These are phyloP conservation scores for Sardinella longiceps DNA, from an alignment of 2,797 vertebrate species.

Conservation along the genomic window DNA sequence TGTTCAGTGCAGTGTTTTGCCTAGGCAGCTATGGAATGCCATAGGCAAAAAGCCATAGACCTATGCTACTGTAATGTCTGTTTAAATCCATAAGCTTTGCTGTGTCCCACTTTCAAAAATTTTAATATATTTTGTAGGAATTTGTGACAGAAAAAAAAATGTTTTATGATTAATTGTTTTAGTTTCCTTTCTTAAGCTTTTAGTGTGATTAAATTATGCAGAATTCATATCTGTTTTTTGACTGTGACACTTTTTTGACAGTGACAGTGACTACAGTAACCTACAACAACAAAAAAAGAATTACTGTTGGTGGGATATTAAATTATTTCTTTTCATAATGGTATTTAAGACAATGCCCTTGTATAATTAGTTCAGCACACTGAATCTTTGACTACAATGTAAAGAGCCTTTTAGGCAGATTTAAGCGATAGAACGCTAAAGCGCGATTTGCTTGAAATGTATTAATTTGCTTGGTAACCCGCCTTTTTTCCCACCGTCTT, in stretches of 20 bases:
- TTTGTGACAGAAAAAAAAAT: neutral
- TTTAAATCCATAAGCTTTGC: neutral
- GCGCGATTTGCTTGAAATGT: conserved; percentile 30
- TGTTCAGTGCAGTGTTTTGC: neutral
- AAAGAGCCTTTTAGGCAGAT: neutral
- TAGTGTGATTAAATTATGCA: neutral
- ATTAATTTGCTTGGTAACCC: conserved; percentile 63
- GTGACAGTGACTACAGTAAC: too few relatives aligned
- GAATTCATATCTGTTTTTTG: neutral
- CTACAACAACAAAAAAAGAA: neutral
- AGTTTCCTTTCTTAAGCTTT: neutral
- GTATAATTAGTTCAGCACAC: neutral
- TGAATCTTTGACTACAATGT: neutral
- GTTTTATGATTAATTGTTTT: neutral
- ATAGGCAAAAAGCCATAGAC: too few relatives aligned
- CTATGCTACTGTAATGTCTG: neutral
- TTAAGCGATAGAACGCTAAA: neutral
- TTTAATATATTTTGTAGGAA: conserved; percentile 13
- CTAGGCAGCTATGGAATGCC: too few relatives aligned
- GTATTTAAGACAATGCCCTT: neutral
- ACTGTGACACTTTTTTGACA: neutral
- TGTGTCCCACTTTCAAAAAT: neutral
- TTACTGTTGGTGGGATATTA: neutral
- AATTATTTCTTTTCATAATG: neutral
- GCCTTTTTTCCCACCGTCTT: conserved; percentile 66